phyloP scores from a whole-genome alignment of 2,797 vertebrate species.

The Sebastes iracundus region DNA sequence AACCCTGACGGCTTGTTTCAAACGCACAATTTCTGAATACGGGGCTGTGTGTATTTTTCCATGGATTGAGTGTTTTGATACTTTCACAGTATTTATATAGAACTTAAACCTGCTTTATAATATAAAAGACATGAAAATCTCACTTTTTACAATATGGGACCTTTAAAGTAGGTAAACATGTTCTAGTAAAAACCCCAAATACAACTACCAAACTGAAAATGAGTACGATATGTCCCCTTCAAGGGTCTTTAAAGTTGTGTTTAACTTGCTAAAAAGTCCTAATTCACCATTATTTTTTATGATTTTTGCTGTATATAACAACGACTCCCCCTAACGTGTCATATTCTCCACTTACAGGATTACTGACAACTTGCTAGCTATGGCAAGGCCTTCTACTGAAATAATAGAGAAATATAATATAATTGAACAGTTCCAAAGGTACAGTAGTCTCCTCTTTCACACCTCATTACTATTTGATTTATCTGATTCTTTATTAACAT shows the following conservation, averaged over 20 bases:
- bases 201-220: too few relatives aligned
- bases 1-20: too few relatives aligned
- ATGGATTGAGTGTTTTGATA: too few relatives aligned
- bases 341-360: slow-evolving; percentile 82
- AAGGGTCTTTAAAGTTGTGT: background rate
- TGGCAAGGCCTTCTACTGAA: slow-evolving; percentile 96
- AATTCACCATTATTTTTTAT: background rate
- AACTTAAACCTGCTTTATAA: too few relatives aligned
- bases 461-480: background rate
- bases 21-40: too few relatives aligned
- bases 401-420: slow-evolving; percentile 92
- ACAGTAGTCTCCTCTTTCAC: slow-evolving; percentile 32
- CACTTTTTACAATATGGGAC: too few relatives aligned
- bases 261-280: background rate
- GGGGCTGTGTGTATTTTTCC: too few relatives aligned
- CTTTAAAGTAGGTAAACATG: too few relatives aligned
- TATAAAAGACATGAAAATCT: too few relatives aligned
- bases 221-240: background rate
- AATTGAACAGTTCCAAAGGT: slow-evolving; percentile 94
- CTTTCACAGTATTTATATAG: too few relatives aligned
- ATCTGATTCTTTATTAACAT: background rate
- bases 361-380: slow-evolving; percentile 94
- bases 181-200: too few relatives aligned
- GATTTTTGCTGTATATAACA: background rate
- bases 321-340: slow-evolving; percentile 3